A percentile compares a stretch with the other conserved stretches of the same genome.
Evolutionary conservation across 2,888 invertebrate genomes (phyloP).

Genomic region (Yponomeuta evonymella): DNA sequence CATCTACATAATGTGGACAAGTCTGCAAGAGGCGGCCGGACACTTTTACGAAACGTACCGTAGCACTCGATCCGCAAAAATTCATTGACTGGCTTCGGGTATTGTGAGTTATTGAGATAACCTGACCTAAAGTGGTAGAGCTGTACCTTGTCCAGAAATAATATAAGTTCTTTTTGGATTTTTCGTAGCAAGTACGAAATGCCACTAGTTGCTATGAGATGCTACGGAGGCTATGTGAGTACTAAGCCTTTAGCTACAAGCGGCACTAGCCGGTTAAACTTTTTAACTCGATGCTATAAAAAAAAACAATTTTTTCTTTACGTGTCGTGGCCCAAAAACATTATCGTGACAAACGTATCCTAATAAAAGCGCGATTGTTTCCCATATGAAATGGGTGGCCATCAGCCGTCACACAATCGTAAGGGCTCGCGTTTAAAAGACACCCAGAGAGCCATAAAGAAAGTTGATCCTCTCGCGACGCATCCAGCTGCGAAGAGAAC

Average conservation of each 20-base stretch:
- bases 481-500: slow-evolving; percentile 30
- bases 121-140: background rate
- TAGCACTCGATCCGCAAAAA: background rate
- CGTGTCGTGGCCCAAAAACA: background rate
- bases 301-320: background rate
- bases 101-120: background rate
- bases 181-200: background rate
- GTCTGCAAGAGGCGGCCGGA: slow-evolving; percentile 40
- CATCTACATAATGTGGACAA: slow-evolving; percentile 73
- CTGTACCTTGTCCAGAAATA: background rate
- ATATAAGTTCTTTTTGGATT: background rate
- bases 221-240: background rate
- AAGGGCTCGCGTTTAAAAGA: slow-evolving; percentile 32
- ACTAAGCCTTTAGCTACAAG: too few species aligned
- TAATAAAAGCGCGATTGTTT: slow-evolving; percentile 2
- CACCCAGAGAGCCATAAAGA: slow-evolving; percentile 34
- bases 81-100: background rate
- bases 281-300: background rate
- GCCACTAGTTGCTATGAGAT: background rate
- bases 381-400: slow-evolving; percentile 28
- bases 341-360: background rate
- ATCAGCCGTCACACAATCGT: slow-evolving; percentile 26
- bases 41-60: slow-evolving; percentile 35
- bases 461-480: slow-evolving; percentile 31
- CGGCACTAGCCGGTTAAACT: background rate